Evolutionary conservation across 2,888 invertebrate species (phyloP).

Genomic region (Drosophila mimica): DNA sequence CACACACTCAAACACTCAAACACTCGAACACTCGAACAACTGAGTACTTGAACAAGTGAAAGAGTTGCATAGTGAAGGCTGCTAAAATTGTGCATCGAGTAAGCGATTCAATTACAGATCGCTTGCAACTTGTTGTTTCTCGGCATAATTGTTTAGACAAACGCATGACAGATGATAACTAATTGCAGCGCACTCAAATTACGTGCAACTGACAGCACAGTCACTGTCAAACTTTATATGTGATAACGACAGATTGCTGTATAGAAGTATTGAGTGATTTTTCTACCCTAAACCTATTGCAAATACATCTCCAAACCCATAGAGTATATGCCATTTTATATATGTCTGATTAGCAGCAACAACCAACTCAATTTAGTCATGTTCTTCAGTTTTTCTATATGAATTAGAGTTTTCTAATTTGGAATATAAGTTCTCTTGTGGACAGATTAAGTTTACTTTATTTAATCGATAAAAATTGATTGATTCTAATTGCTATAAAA

Average conservation of each 20-base stretch:
- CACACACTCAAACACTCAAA: slow-evolving; percentile 18
- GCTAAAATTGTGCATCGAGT: slow-evolving; percentile 16
- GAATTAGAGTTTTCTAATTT: not conserved
- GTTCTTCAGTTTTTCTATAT: not conserved
- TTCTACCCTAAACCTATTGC: not conserved
- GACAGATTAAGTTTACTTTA: not conserved
- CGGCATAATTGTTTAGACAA: slow-evolving; percentile 74
- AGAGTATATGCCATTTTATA: not conserved
- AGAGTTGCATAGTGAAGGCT: slow-evolving; percentile 21
- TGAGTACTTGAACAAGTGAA: not conserved
- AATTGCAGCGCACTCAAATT: slow-evolving; percentile 75
- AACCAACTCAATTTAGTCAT: not conserved
- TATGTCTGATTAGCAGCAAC: not conserved
- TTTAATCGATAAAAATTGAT: not conserved
- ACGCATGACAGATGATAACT: slow-evolving; percentile 75
- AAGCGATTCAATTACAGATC: slow-evolving; percentile 16
- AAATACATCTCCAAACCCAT: not conserved
- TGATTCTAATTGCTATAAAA: not conserved
- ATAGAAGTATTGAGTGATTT: not conserved
- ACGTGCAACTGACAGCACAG: slow-evolving; percentile 42
- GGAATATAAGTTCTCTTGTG: not conserved
- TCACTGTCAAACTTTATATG: slow-evolving; percentile 17
- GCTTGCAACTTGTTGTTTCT: slow-evolving; percentile 12
- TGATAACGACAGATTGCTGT: not conserved
- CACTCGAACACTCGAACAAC: not conserved